Conservation (phyloP, 2,797 vertebrate genomes). For the Artibeus lituratus region DNA sequence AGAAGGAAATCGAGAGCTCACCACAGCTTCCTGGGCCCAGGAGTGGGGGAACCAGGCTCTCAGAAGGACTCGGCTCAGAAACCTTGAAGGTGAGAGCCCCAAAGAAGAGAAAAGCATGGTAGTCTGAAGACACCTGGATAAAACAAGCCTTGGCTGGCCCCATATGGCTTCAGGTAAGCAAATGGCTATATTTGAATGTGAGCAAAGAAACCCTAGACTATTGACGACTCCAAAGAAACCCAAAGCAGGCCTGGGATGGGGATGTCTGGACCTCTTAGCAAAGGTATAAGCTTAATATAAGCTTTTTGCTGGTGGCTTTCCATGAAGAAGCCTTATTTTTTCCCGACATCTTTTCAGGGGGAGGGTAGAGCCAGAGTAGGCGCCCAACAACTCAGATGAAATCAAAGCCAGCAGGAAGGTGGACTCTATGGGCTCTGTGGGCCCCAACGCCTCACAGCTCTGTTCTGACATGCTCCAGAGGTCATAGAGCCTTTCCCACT, state of each 20-base stretch:
- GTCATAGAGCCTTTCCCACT: background rate
- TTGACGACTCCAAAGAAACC: background rate
- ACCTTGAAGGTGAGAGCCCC: background rate
- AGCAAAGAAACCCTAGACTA: background rate
- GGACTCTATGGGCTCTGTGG: background rate
- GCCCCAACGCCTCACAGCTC: background rate
- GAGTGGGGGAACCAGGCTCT: background rate
- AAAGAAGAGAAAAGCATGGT: background rate
- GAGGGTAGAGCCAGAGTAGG: background rate
- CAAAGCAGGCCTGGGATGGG: background rate
- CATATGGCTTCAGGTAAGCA: background rate
- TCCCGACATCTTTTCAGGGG: background rate
- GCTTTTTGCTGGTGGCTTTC: background rate
- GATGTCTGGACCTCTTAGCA: background rate
- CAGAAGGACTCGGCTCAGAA: background rate
- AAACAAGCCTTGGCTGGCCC: conserved; percentile 12
- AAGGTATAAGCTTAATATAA: background rate
- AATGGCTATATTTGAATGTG: background rate
- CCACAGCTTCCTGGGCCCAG: conserved; percentile 50
- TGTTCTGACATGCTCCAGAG: background rate
- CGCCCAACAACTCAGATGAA: conserved; percentile 10
- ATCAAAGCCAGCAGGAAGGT: conserved; percentile 38
- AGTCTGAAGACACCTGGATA: background rate
- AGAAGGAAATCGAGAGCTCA: conserved; percentile 46
- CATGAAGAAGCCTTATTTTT: background rate